A percentile compares a stretch with the other conserved stretches of the same genome.
Evolutionary conservation across 2,888 invertebrate genomes (phyloP).

Genomic region (Zygothrica quintamaculata): DNA sequence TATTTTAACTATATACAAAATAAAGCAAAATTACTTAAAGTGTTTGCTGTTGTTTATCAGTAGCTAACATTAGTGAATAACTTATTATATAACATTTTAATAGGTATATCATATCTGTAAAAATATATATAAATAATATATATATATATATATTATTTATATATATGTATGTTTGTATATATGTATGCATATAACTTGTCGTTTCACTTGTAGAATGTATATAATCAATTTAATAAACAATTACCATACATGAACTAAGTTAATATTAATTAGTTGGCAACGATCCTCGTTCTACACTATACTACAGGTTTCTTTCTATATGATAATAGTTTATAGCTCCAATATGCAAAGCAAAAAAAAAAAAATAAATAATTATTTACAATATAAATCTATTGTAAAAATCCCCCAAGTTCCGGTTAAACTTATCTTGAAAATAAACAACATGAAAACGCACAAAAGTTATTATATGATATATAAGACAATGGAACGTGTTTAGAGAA

Average conservation of each 20-base stretch:
- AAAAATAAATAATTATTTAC: too few relatives aligned
- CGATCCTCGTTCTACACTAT: background rate
- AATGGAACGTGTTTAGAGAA: constrained; percentile 32
- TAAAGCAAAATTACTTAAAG: too few relatives aligned
- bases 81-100: too few relatives aligned
- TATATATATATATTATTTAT: too few relatives aligned
- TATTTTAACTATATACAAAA: too few relatives aligned
- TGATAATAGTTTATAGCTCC: constrained; percentile 10
- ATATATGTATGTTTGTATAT: too few relatives aligned
- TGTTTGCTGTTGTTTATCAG: too few relatives aligned
- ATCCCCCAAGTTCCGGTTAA: constrained; percentile 5
- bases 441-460: too few relatives aligned
- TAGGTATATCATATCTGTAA: too few relatives aligned
- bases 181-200: constrained; percentile 5
- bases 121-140: constrained; percentile 2
- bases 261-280: background rate
- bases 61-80: too few relatives aligned
- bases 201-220: background rate
- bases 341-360: constrained; percentile 38
- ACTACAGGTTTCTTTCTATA: constrained; percentile 2
- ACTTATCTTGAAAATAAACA: background rate
- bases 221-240: constrained; percentile 1
- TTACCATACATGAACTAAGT: background rate
- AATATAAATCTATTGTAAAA: too few relatives aligned
- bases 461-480: background rate